Evolutionary conservation across 2,113 vertebrate species (phyloP).

Genomic region (Lathamus discolor): DNA sequence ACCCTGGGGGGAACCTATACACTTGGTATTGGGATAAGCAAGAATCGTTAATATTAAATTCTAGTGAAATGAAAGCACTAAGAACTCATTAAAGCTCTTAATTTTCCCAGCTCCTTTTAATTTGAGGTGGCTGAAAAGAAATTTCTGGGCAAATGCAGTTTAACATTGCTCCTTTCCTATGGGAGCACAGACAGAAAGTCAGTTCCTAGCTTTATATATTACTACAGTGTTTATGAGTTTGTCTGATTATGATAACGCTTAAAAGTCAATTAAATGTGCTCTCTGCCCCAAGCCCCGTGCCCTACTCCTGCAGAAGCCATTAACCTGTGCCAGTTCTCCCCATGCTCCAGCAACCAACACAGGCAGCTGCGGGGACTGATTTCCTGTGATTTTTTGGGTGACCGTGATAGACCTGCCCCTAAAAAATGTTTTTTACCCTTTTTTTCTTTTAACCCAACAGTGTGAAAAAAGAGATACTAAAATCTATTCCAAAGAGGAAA

Average conservation of each 20-base stretch:
- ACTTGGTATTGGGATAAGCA: not conserved
- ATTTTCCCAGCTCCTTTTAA: not conserved
- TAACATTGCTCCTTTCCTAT: not conserved
- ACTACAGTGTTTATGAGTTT: not conserved
- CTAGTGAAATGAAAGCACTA: not conserved
- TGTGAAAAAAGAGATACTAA: not conserved
- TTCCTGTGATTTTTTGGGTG: not conserved
- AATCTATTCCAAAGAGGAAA: not conserved
- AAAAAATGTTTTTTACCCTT: not conserved
- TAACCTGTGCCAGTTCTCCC: not conserved
- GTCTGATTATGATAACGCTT: not conserved
- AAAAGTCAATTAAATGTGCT: not conserved
- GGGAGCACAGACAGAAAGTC: not conserved
- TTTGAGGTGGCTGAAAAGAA: not conserved
- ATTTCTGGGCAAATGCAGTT: not conserved
- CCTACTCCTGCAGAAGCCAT: not conserved
- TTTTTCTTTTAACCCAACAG: not conserved
- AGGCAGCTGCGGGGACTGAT: not conserved
- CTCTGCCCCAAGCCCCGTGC: not conserved
- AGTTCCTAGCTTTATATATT: not conserved
- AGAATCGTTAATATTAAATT: not conserved
- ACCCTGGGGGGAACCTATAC: not conserved
- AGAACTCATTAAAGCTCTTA: not conserved
- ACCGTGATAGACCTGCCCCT: not conserved
- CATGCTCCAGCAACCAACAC: rapidly evolving